Base-by-base conservation (phyloP, 2,113 vertebrate genomes). In the Leucoraja erinaceus region DNA sequence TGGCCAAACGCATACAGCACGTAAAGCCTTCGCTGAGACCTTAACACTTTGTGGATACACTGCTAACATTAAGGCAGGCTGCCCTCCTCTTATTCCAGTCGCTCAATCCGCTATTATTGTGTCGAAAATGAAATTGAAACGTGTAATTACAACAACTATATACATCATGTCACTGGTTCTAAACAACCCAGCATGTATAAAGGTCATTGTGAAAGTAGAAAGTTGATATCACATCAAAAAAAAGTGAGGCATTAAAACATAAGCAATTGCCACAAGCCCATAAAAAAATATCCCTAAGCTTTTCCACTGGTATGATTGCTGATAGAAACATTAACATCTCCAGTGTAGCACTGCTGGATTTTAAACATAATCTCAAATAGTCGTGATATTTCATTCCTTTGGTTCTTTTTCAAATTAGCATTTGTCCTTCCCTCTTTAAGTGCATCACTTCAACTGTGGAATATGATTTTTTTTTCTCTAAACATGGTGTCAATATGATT, bases 401-500 rank as follows among this genome's bases (percentile, higher is more conserved):
- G 66, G 31, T 20, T 70, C 31, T 66, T 20, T 88, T 16, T 31
- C 88, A 90, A 90, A 70, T 25, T 63, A 90, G 6, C 88, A 90
- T 90, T 90, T 90, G 88, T 31, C 63, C 88, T 38, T 31, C 31
- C 88, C 66, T 90, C n/a, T 70, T 70, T 88, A 70, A 66, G 63
- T 47, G 61, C 68, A 91, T 54, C 90, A 74, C 68, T 47, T 54
- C 31, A 72, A 91, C 68, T 74, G 90, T 54, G 38, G 66, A 91
- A 38, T 91, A 91, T 91, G 70, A 1, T 47, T 47, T 47, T 47
- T 47, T 47, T 74, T 91, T 31, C 25, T 47, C 90, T 72, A 74
- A 91, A 91, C 66, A 74, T 68, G 33, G 86, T 68, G 61, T 90
- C 86, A 90, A 90, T 90, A 47, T 91, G 68, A 47, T 91, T 91